These are phyloP conservation scores for Dinocampus coccinellae DNA, from an alignment of 2,888 invertebrate genomes.

Conservation along the genomic window DNA sequence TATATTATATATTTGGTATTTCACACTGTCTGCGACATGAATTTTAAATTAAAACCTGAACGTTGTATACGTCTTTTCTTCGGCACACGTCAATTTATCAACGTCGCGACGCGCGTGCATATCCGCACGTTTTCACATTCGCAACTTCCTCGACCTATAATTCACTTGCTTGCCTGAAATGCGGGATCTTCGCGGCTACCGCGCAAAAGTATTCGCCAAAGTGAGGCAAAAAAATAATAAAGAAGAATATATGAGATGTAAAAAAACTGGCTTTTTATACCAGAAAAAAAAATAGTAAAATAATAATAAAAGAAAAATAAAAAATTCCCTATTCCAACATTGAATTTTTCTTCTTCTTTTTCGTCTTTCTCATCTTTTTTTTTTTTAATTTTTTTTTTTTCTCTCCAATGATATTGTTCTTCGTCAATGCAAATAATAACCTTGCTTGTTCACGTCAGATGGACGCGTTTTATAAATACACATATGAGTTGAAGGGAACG, in stretches of 20 bases:
- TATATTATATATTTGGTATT: background rate
- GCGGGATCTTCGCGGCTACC: slow-evolving; percentile 12
- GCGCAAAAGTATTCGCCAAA: slow-evolving; percentile 18
- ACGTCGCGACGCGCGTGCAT: slow-evolving; percentile 44
- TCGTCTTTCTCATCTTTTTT: slow-evolving; percentile 5
- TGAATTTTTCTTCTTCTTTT: background rate
- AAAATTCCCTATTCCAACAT: background rate
- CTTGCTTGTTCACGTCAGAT: slow-evolving; percentile 34
- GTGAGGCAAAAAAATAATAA: background rate
- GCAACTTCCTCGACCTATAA: slow-evolving; percentile 45
- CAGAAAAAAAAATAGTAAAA: background rate
- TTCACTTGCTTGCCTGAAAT: slow-evolving; percentile 41
- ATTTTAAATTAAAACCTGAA: slow-evolving; percentile 39
- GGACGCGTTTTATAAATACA: slow-evolving; percentile 14
- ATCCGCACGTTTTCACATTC: slow-evolving; percentile 52
- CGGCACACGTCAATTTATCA: slow-evolving; percentile 41
- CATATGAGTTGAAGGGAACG: slow-evolving; percentile 14
- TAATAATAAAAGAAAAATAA: no score
- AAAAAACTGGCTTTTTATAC: background rate
- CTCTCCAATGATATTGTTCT: slow-evolving; percentile 56
- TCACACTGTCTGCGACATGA: slow-evolving; percentile 37
- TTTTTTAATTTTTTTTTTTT: slow-evolving; percentile 36
- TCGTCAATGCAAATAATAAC: slow-evolving; percentile 59
- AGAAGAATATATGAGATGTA: background rate
- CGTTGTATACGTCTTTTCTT: slow-evolving; percentile 2